These are phyloP conservation scores for Cheilosia pagana DNA, from an alignment of 2,888 invertebrate species.

Conservation along the genomic window DNA sequence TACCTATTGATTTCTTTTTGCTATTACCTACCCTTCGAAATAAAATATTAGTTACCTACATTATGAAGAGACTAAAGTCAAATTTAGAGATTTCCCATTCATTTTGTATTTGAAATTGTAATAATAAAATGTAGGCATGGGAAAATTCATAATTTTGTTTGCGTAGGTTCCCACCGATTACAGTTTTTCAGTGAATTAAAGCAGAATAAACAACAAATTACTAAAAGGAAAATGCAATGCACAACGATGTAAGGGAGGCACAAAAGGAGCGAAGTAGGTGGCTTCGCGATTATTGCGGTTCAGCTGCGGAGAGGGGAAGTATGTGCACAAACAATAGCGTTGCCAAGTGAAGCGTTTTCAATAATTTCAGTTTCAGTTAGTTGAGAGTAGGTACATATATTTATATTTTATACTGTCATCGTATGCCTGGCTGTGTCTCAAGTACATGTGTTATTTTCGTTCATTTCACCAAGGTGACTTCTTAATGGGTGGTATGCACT, in stretches of 20 bases:
- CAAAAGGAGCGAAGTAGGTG: conserved; percentile 55
- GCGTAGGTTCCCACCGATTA: conserved; percentile 36
- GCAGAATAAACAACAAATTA: conserved; percentile 25
- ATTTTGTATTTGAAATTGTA: background rate
- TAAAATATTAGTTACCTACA: too few relatives aligned
- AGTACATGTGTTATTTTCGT: conserved; percentile 16
- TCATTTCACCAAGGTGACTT: conserved; percentile 54
- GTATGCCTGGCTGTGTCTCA: background rate
- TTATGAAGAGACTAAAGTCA: too few relatives aligned
- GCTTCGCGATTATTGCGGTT: conserved; percentile 53
- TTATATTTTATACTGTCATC: conserved; percentile 32
- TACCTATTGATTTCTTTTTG: too few relatives aligned
- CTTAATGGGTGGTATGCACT: conserved; percentile 39
- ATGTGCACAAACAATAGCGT: conserved; percentile 41
- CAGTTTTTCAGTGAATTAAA: conserved; percentile 55
- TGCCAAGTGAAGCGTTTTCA: conserved; percentile 65
- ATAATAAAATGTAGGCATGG: conserved; percentile 6
- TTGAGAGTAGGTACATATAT: conserved; percentile 35
- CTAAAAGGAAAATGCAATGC: conserved; percentile 51
- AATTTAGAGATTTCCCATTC: too few relatives aligned
- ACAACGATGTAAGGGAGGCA: conserved; percentile 25
- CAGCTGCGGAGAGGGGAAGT: conserved; percentile 44
- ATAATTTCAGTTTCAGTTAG: conserved; percentile 18
- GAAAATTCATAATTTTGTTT: conserved; percentile 46
- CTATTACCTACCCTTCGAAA: too few relatives aligned